Conservation (phyloP, 2,113 vertebrate species). For the Jacana jacana region DNA sequence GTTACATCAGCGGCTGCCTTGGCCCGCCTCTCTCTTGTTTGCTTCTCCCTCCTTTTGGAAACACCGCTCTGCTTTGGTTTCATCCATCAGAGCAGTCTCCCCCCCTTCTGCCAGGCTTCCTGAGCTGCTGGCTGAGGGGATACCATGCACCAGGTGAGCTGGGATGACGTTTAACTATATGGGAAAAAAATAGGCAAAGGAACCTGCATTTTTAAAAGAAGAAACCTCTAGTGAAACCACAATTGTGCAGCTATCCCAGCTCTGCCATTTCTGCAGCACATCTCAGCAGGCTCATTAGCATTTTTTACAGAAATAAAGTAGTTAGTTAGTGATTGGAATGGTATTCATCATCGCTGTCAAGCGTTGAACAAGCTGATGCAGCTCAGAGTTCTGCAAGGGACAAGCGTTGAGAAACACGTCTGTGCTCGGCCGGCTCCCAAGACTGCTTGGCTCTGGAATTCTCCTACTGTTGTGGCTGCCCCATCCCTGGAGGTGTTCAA, state of each 20-base stretch:
- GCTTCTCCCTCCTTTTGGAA: neutral
- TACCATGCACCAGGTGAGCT: neutral
- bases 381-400: neutral
- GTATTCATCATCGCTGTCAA: neutral
- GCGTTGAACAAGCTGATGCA: neutral
- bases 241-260: conserved; percentile 25
- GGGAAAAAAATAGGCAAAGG: neutral
- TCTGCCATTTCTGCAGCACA: neutral
- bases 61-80: neutral
- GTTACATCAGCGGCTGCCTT: neutral
- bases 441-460: neutral
- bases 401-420: neutral
- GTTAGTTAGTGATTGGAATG: neutral
- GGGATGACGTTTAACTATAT: neutral
- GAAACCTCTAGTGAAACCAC: conserved; percentile 24
- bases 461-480: neutral
- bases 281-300: neutral
- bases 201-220: neutral
- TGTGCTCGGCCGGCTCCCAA: neutral
- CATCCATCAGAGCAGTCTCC: neutral
- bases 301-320: neutral
- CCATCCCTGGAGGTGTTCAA: too few species aligned
- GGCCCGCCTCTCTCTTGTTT: neutral
- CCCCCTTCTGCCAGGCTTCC: neutral
- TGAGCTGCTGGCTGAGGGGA: neutral